Conservation (phyloP, 2,888 invertebrate species). For the Thelaira solivaga region DNA sequence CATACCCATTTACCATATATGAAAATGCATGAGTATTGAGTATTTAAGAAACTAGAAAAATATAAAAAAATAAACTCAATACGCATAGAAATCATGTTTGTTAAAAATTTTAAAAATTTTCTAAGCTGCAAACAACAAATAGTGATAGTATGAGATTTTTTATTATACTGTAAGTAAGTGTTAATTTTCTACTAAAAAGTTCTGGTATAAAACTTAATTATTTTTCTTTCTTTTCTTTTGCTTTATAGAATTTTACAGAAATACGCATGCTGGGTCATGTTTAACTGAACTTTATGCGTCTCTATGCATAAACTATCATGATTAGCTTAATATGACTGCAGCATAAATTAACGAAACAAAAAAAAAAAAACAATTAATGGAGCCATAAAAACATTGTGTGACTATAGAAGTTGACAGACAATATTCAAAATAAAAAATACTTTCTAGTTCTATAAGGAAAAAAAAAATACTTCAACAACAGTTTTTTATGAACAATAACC, state of each 20-base stretch:
- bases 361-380: background rate
- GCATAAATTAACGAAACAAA: background rate
- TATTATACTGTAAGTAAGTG: background rate
- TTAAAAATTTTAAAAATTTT: background rate
- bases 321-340: constrained; percentile 13
- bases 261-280: constrained; percentile 34
- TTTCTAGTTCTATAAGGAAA: too few relatives aligned
- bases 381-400: background rate
- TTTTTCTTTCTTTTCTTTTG: background rate
- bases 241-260: background rate
- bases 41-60: background rate
- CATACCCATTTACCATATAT: background rate
- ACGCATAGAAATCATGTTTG: background rate
- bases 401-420: background rate
- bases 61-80: background rate
- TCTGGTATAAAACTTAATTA: background rate
- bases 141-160: background rate
- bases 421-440: too few relatives aligned
- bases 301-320: background rate
- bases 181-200: background rate
- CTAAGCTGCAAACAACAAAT: background rate
- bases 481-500: too few relatives aligned
- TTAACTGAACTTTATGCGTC: background rate
- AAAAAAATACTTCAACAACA: too few relatives aligned
- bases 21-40: too few relatives aligned